A percentile compares a stretch with the other conserved stretches of the same genome.
These are phyloP conservation scores for Polydesmus complanatus DNA, from an alignment of 2,888 invertebrate species.

Conservation along the genomic window DNA sequence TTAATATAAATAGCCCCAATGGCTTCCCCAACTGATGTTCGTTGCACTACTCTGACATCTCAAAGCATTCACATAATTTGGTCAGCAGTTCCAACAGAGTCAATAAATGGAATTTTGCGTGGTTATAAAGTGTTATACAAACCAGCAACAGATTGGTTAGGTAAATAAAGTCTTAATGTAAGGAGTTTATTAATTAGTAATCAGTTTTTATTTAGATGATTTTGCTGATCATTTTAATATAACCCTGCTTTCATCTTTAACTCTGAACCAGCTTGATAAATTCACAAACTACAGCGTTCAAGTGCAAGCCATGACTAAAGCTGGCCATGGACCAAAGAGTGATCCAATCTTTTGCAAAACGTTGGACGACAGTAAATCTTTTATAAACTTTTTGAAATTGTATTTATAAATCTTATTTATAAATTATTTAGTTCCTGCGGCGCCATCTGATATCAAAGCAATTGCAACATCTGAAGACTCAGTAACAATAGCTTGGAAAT, in stretches of 20 bases:
- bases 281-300: conserved; percentile 16
- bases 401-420: not conserved
- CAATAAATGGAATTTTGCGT: conserved; percentile 87
- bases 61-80: conserved; percentile 88
- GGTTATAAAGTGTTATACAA: conserved; percentile 90
- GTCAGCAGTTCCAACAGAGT: conserved; percentile 80
- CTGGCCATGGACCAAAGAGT: conserved; percentile 13
- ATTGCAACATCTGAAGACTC: conserved; percentile 7
- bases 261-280: conserved; percentile 10
- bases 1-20: conserved; percentile 28
- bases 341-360: conserved; percentile 9
- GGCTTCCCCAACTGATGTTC: conserved; percentile 54
- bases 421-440: conserved; percentile 10
- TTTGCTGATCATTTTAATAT: not conserved
- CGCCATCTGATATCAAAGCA: conserved; percentile 13
- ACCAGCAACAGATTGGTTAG: conserved; percentile 82
- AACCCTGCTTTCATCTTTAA: not conserved
- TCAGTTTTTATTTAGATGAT: not conserved
- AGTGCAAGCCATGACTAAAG: conserved; percentile 13
- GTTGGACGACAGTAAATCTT: conserved; percentile 6
- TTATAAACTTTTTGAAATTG: not conserved
- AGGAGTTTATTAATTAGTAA: not conserved
- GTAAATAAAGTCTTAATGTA: conserved; percentile 41
- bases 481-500: conserved; percentile 11
- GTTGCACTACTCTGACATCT: conserved; percentile 82